Percentiles rank a stretch among this genome's conserved stretches.
Evolutionary conservation across 2,888 invertebrate species (phyloP).

Genomic region (Microplitis manilae): DNA sequence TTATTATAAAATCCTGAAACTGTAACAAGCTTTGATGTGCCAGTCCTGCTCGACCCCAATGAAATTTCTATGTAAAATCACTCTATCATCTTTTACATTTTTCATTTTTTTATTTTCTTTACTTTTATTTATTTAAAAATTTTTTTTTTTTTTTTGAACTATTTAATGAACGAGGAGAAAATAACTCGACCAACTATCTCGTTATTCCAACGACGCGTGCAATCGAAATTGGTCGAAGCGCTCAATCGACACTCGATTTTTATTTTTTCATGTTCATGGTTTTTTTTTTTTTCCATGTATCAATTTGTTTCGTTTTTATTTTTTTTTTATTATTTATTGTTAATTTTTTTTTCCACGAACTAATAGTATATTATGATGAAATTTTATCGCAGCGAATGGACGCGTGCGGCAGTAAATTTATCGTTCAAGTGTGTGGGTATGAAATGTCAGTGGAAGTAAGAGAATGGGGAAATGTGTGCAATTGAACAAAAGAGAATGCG

Average conservation of each 20-base stretch:
- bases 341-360: background rate
- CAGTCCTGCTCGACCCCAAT: background rate
- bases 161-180: background rate
- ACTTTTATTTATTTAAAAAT: background rate
- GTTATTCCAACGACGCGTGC: background rate
- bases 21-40: slow-evolving; percentile 4
- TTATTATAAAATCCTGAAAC: background rate
- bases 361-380: background rate
- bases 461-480: background rate
- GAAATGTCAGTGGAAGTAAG: background rate
- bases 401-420: background rate
- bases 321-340: background rate
- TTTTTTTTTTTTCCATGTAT: too few relatives aligned
- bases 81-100: slow-evolving; percentile 7
- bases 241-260: background rate
- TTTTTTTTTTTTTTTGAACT: background rate
- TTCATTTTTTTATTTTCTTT: background rate
- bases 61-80: slow-evolving; percentile 16
- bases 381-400: background rate
- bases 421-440: background rate
- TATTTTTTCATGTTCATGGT: background rate
- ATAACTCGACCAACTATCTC: slow-evolving; percentile 1
- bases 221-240: background rate
- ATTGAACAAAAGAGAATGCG: background rate
- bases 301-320: too few relatives aligned